Conservation (phyloP, 2,888 invertebrate species). For the Scrobipalpa atriplicella region DNA sequence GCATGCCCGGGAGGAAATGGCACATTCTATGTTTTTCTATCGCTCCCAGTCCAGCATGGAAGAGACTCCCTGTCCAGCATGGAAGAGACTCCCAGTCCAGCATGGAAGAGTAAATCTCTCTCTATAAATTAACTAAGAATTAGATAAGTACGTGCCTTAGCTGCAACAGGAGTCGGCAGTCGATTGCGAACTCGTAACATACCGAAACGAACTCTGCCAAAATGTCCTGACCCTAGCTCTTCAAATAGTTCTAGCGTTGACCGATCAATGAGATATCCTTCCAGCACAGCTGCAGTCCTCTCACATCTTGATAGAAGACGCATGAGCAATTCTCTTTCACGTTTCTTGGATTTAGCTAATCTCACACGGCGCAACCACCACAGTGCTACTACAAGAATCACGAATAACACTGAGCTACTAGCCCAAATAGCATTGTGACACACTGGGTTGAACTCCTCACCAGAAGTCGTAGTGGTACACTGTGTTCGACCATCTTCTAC, state of each 20-base stretch:
- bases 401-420: slow-evolving; percentile 49
- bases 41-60: too few species aligned
- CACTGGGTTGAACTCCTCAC: slow-evolving; percentile 76
- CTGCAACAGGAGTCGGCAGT: slow-evolving; percentile 31
- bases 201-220: slow-evolving; percentile 58
- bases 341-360: slow-evolving; percentile 61
- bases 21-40: too few species aligned
- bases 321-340: slow-evolving; percentile 35
- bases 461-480: slow-evolving; percentile 34
- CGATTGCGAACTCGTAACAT: slow-evolving; percentile 47
- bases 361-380: slow-evolving; percentile 79
- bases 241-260: slow-evolving; percentile 46
- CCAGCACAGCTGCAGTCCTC: slow-evolving; percentile 40
- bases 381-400: slow-evolving; percentile 83
- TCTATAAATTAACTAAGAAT: too few species aligned
- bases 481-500: slow-evolving; percentile 37
- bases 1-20: too few species aligned
- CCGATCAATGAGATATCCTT: slow-evolving; percentile 45
- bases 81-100: too few species aligned
- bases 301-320: slow-evolving; percentile 46
- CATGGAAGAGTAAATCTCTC: too few species aligned
- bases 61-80: too few species aligned
- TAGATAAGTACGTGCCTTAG: slow-evolving; percentile 24
- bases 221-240: slow-evolving; percentile 59
- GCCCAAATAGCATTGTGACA: slow-evolving; percentile 81